phyloP scores from a whole-genome alignment of 2,797 vertebrate genomes.

The Dicrostonyx torquatus region DNA sequence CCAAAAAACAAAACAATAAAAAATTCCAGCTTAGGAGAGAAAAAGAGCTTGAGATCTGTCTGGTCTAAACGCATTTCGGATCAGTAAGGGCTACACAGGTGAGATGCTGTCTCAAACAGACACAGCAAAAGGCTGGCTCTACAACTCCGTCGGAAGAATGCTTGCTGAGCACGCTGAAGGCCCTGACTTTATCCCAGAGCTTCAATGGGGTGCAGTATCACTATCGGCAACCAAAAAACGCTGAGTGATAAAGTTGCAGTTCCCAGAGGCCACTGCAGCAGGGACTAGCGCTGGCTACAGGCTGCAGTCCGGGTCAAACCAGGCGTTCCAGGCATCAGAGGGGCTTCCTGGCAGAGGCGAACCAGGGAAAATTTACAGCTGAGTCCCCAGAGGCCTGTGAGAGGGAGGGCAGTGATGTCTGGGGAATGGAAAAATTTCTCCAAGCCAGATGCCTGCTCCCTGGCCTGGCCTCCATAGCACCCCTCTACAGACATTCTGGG shows the following conservation, averaged over 20 bases:
- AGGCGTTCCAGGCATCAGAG: conserved; percentile 91
- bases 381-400: not conserved
- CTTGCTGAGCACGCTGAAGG: too few species aligned
- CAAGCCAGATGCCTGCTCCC: not conserved
- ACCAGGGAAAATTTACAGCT: conserved; percentile 72
- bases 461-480: not conserved
- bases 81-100: not conserved
- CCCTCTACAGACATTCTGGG: not conserved
- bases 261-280: not conserved
- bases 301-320: not conserved
- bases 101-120: not conserved
- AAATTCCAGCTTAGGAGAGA: not conserved
- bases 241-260: not conserved
- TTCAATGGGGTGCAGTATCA: not conserved
- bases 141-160: not conserved
- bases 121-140: not conserved
- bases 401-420: conserved; percentile 83
- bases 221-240: not conserved
- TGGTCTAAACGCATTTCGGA: not conserved
- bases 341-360: conserved; percentile 91
- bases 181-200: not conserved
- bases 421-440: conserved; percentile 90
- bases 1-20: too few species aligned
- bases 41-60: not conserved
- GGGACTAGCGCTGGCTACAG: not conserved